Evolutionary conservation across 2,888 invertebrate genomes (phyloP), one percentile per base, ranked within the genome.

Genomic region (Clitarchus hookeri): DNA sequence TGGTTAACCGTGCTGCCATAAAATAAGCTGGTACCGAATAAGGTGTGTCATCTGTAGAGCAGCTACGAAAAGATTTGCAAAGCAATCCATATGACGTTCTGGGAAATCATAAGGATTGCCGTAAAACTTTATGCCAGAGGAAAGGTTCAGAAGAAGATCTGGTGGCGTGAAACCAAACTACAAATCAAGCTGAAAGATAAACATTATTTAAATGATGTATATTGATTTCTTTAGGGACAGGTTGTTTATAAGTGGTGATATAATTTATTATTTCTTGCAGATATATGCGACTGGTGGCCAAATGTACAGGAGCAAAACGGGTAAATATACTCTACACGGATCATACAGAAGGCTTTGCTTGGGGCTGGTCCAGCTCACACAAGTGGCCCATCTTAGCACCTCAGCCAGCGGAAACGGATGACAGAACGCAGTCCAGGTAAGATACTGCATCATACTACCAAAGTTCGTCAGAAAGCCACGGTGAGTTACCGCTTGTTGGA

Each of bases 291-390:
- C 54, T 86, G 4, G 84, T n/a, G 86, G 83, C 84, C 44, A 84
- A 86, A 65, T 87, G 48, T 26, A 77, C 44, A 16, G 86, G 86
- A 3, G 87, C 84, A 8, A 87, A 87, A 65, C 26, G 86, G 27
- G 65, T 84, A 23, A 53, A 86, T 54, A 23, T 27, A 19, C 77
- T 53, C 8, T 16, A 53, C 53, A 8, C 12, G 53, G 53, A 8
- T 53, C 19, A 19, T 8, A 53, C 53, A 1, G 53, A 19, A 53
- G 53, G 53, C 53, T 2, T 19, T 53, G 12, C 6, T 53, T 53
- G 8, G 36, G 25, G 87, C 86, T 11, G 87, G 44, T 19, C n/a
- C 84, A n/a, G 27, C 65, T 53, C 83, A 85, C 80, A 48, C 27
- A n/a, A 84, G 26, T 77, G 84, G 84, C 13, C 78, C 86, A 27